A percentile compares a stretch with the other conserved stretches of the same genome.
Evolutionary conservation across 1,140 invertebrate genomes (phyloP).

Genomic region (Teleogryllus occipitalis): DNA sequence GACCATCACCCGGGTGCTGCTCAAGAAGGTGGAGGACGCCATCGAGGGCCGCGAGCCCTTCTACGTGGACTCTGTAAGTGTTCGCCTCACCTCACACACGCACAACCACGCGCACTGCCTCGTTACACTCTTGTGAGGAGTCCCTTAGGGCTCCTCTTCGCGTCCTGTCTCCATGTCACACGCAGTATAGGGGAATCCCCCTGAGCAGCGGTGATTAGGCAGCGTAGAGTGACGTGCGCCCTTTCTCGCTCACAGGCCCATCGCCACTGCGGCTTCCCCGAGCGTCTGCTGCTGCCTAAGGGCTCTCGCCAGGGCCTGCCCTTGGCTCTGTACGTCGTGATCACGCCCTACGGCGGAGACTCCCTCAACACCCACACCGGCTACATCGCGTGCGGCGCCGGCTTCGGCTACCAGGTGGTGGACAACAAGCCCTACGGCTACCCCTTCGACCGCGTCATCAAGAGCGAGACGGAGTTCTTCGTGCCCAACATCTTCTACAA

Average conservation of each 20-base stretch:
- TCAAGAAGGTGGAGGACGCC: constrained; percentile 33
- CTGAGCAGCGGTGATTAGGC: too few species aligned
- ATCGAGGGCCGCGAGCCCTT: constrained; percentile 34
- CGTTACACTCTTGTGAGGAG: too few species aligned
- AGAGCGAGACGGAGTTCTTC: constrained; percentile 7
- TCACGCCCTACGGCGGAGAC: constrained; percentile 33
- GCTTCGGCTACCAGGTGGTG: constrained; percentile 24
- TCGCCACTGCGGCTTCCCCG: constrained; percentile 48
- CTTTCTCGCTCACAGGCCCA: constrained; percentile 31
- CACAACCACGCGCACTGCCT: background rate
- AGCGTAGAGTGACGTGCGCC: background rate
- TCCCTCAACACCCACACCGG: constrained; percentile 29
- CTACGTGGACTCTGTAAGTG: constrained; percentile 26
- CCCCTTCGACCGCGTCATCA: constrained; percentile 51
- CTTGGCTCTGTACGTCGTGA: constrained; percentile 29
- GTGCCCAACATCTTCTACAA: constrained; percentile 20
- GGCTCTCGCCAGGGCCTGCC: constrained; percentile 35
- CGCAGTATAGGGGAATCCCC: too few species aligned
- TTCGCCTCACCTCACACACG: background rate
- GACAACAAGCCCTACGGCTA: constrained; percentile 54
- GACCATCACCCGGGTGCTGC: constrained; percentile 32
- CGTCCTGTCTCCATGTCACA: too few species aligned
- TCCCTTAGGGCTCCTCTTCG: too few species aligned
- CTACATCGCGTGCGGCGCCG: constrained; percentile 28
- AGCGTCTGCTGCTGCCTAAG: constrained; percentile 47